These are phyloP conservation scores for Sphaerophoria taeniata DNA, from an alignment of 2,888 invertebrate genomes.

Conservation along the genomic window DNA sequence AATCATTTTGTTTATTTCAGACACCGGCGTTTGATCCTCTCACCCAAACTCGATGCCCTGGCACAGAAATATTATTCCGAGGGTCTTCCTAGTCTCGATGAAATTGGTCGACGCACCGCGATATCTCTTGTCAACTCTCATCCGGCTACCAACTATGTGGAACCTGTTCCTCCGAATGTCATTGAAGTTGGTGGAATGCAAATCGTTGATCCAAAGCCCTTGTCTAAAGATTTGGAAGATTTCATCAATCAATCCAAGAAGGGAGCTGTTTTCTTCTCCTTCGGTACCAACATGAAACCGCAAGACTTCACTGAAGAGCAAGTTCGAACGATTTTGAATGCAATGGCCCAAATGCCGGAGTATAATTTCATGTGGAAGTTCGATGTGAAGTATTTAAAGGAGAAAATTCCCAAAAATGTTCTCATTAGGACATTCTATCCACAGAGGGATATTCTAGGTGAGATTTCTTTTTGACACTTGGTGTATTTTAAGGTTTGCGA, in stretches of 20 bases:
- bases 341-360: conserved; percentile 77
- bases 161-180: conserved; percentile 80
- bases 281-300: conserved; percentile 78
- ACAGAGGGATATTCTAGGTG: conserved; percentile 78
- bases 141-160: conserved; percentile 78
- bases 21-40: conserved; percentile 41
- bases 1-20: conserved; percentile 12
- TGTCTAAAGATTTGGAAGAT: conserved; percentile 76
- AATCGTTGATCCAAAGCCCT: conserved; percentile 76
- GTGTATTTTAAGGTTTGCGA: neutral
- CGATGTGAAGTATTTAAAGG: conserved; percentile 60
- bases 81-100: conserved; percentile 72
- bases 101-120: conserved; percentile 75
- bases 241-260: conserved; percentile 78
- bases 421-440: conserved; percentile 61
- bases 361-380: conserved; percentile 82
- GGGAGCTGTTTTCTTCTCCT: conserved; percentile 79
- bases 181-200: conserved; percentile 81
- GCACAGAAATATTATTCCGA: conserved; percentile 69
- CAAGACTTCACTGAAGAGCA: conserved; percentile 47
- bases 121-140: conserved; percentile 80
- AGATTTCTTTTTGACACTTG: neutral
- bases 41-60: conserved; percentile 74
- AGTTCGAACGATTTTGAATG: conserved; percentile 60
- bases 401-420: conserved; percentile 76